Evolutionary conservation across 2,797 vertebrate species (phyloP).

Genomic region (Vipera ursinii): DNA sequence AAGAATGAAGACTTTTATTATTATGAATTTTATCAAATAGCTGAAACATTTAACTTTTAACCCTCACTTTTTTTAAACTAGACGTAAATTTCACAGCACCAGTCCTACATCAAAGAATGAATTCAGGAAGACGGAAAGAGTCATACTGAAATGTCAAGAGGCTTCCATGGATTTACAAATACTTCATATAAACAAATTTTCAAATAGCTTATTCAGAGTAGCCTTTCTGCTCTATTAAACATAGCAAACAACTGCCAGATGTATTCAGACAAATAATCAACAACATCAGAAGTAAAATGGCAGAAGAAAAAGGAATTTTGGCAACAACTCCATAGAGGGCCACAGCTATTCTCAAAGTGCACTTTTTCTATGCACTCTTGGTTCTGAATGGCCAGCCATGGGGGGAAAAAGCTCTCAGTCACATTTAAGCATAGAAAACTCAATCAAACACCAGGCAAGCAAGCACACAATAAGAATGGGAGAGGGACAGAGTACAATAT

Average conservation of each 20-base stretch:
- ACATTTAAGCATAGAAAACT: slow-evolving; percentile 67
- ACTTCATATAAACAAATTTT: slow-evolving; percentile 99
- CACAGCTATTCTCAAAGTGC: slow-evolving; percentile 72
- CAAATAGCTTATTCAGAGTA: slow-evolving; percentile 98
- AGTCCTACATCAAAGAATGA: slow-evolving; percentile 88
- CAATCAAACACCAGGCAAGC: slow-evolving; percentile 66
- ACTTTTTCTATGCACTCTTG: slow-evolving; percentile 75
- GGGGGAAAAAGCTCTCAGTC: slow-evolving; percentile 68
- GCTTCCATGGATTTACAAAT: slow-evolving; percentile 95
- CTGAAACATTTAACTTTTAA: slow-evolving; percentile 45
- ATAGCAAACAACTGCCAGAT: slow-evolving; percentile 99
- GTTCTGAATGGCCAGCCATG: slow-evolving; percentile 85
- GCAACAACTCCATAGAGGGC: slow-evolving; percentile 77
- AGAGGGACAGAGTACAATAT: slow-evolving; percentile 36
- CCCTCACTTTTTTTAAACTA: slow-evolving; percentile 52
- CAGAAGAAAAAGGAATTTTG: slow-evolving; percentile 82
- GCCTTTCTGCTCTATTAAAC: slow-evolving; percentile 99
- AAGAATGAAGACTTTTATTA: slow-evolving; percentile 60
- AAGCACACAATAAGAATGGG: slow-evolving; percentile 52
- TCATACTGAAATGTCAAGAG: slow-evolving; percentile 83
- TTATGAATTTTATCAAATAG: slow-evolving; percentile 50
- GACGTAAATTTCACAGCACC: slow-evolving; percentile 85
- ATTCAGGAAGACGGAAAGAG: slow-evolving; percentile 88
- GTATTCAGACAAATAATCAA: slow-evolving; percentile 99
- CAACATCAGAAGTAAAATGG: slow-evolving; percentile 86